phyloP scores from a whole-genome alignment of 1,140 invertebrate species.

The Mizuhopecten yessoensis region DNA sequence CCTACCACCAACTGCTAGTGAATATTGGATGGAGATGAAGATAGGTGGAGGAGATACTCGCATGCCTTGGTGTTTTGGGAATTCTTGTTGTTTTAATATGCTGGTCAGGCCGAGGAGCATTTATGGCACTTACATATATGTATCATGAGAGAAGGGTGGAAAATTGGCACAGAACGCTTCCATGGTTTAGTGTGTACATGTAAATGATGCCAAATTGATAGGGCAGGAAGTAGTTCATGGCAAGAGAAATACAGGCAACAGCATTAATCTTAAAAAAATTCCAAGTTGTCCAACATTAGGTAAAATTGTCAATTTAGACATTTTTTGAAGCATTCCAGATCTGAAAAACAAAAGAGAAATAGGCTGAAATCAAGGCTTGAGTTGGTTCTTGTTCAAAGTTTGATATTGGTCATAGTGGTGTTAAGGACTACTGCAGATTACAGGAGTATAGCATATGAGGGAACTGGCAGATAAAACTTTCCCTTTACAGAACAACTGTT shows the following conservation, averaged over 20 bases:
- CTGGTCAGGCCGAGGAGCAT: neutral
- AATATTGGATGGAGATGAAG: slow-evolving; percentile 34
- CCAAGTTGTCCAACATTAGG: neutral
- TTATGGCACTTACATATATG: slow-evolving; percentile 18
- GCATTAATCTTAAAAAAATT: neutral
- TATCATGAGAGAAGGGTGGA: slow-evolving; percentile 5
- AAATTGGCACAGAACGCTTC: neutral
- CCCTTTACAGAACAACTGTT: neutral
- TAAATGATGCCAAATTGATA: neutral
- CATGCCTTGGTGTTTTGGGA: neutral
- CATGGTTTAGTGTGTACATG: neutral
- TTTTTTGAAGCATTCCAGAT: neutral
- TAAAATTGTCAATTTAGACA: neutral
- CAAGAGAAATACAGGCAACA: neutral
- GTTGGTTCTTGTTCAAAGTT: neutral
- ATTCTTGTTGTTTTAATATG: slow-evolving; percentile 10
- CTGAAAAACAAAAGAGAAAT: no score
- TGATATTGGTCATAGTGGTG: neutral
- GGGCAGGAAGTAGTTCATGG: neutral
- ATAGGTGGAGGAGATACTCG: neutral
- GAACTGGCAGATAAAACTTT: neutral
- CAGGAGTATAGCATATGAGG: neutral
- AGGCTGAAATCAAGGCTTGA: no score
- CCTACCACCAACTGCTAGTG: slow-evolving; percentile 36
- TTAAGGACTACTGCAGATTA: neutral